Percentiles rank a stretch among this genome's conserved stretches.
Evolutionary conservation across 2,888 invertebrate genomes (phyloP).

Genomic region (Hypselothyrea guttata): DNA sequence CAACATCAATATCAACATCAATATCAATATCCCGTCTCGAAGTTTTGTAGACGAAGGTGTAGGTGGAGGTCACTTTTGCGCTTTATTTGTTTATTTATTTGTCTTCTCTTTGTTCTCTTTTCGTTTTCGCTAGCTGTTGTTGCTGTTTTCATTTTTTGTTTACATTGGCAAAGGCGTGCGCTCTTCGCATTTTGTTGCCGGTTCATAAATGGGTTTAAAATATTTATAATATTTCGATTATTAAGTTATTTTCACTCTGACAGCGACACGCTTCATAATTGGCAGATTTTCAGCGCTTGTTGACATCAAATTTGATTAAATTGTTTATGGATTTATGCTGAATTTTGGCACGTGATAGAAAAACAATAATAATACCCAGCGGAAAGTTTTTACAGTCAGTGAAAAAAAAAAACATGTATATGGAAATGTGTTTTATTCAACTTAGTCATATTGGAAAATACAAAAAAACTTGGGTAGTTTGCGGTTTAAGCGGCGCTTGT

Average conservation of each 20-base stretch:
- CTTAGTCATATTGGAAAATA: conserved; percentile 34
- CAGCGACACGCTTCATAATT: conserved; percentile 20
- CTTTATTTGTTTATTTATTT: conserved; percentile 22
- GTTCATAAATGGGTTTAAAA: conserved; percentile 25
- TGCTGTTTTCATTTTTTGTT: conserved; percentile 40
- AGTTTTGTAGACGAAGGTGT: conserved; percentile 31
- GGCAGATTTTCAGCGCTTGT: conserved; percentile 11
- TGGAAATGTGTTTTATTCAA: not conserved
- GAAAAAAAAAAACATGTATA: not conserved
- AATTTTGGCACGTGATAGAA: conserved; percentile 8
- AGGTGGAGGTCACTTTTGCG: conserved; percentile 45
- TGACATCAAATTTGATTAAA: conserved; percentile 28
- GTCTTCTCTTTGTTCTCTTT: conserved; percentile 19
- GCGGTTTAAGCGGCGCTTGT: conserved; percentile 38
- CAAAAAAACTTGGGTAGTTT: conserved; percentile 18
- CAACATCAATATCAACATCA: conserved; percentile 13
- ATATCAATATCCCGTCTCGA: conserved; percentile 18
- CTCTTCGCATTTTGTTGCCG: too few relatives aligned
- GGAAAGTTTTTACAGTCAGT: conserved; percentile 19
- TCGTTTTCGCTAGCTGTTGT: conserved; percentile 26
- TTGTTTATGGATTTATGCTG: conserved; percentile 21
- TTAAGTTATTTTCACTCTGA: conserved; percentile 26
- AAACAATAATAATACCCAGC: too few relatives aligned
- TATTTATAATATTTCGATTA: conserved; percentile 38
- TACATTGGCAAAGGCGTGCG: conserved; percentile 47